A percentile compares a stretch with the other conserved stretches of the same genome.
These are phyloP conservation scores for Parthenolecanium corni DNA, from an alignment of 2,888 invertebrate species.

Conservation along the genomic window DNA sequence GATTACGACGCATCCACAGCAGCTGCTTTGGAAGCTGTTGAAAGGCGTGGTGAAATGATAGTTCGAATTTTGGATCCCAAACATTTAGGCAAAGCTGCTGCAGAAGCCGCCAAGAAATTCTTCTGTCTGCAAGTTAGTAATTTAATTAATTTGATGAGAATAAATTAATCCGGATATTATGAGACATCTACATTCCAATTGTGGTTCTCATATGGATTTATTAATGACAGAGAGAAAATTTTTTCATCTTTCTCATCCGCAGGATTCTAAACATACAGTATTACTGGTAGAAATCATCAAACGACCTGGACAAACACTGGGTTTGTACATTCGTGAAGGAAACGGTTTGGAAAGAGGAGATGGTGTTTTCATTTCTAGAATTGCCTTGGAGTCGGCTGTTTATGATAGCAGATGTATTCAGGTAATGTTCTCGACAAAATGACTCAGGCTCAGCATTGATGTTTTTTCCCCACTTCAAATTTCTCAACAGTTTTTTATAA, in stretches of 20 bases:
- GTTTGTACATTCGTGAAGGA: conserved; percentile 91
- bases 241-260: conserved; percentile 34
- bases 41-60: conserved; percentile 83
- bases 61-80: conserved; percentile 79
- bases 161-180: not conserved
- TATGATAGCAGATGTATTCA: conserved; percentile 94
- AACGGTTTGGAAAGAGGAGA: conserved; percentile 90
- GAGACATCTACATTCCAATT: not conserved
- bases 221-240: too few relatives aligned
- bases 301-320: conserved; percentile 94
- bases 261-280: conserved; percentile 66
- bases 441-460: too few relatives aligned
- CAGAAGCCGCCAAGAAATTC: conserved; percentile 78
- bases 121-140: conserved; percentile 57
- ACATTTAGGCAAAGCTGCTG: conserved; percentile 73
- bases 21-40: conserved; percentile 82
- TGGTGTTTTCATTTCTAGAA: conserved; percentile 95
- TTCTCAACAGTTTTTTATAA: too few relatives aligned
- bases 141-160: too few relatives aligned
- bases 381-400: conserved; percentile 90
- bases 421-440: too few relatives aligned
- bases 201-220: too few relatives aligned
- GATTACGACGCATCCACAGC: conserved; percentile 89
- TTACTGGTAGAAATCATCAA: conserved; percentile 97
- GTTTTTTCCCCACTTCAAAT: too few relatives aligned